Evolutionary conservation across 2,113 vertebrate species (phyloP).

Genomic region (Gnathonemus longibarbis): DNA sequence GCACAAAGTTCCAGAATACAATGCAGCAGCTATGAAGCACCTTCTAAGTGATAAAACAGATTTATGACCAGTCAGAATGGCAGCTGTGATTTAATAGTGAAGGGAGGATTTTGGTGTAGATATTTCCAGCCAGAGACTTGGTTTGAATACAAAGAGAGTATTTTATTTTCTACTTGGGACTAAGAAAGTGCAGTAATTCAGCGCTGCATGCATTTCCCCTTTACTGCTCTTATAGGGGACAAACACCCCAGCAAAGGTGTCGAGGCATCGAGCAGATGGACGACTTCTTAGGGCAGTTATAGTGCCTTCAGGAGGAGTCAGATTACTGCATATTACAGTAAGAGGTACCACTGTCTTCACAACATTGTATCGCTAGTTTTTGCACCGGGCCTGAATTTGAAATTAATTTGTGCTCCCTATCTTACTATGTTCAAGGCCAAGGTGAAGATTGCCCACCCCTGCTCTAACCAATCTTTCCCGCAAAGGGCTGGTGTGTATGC

Average conservation of each 20-base stretch:
- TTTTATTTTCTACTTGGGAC: not conserved
- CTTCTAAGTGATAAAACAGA: not conserved
- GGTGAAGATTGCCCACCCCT: not conserved
- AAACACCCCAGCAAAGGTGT: not conserved
- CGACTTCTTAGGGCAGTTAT: not conserved
- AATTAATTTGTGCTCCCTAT: not conserved
- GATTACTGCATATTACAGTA: not conserved
- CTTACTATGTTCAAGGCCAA: not conserved
- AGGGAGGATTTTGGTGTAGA: not conserved
- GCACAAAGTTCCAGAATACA: not conserved
- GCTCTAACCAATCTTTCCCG: no score
- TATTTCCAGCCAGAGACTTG: not conserved
- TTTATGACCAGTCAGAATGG: not conserved
- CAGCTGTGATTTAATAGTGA: not conserved
- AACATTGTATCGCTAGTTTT: not conserved
- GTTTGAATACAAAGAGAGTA: not conserved
- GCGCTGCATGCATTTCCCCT: not conserved
- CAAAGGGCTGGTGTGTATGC: no score
- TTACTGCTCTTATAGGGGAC: not conserved
- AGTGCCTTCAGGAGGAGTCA: not conserved
- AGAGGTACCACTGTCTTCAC: not conserved
- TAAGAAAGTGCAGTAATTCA: not conserved
- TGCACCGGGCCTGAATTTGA: not conserved
- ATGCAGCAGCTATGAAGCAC: not conserved
- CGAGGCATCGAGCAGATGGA: not conserved